These are phyloP conservation scores for Semicossyphus pulcher DNA, from an alignment of 2,113 vertebrate genomes.

Conservation along the genomic window DNA sequence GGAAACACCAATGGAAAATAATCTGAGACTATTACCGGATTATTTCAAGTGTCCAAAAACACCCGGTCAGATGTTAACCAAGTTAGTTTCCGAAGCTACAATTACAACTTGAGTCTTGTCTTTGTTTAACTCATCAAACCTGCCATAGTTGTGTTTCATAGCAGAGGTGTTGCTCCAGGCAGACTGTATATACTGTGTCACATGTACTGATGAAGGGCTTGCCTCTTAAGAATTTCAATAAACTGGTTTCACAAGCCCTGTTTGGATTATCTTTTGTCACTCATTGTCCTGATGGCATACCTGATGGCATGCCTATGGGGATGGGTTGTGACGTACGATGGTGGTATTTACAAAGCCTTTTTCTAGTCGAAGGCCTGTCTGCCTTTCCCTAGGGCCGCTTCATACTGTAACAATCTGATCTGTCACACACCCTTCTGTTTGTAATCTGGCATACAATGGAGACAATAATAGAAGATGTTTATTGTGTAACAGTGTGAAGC, in stretches of 20 bases:
- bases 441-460: constrained; percentile 19
- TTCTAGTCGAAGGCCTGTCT: constrained; percentile 10
- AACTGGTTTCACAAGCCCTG: constrained; percentile 15
- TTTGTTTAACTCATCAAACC: not conserved
- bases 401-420: constrained; percentile 8
- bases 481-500: constrained; percentile 1
- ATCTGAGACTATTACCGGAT: not conserved
- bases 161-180: not conserved
- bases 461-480: not conserved
- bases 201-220: not conserved
- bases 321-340: constrained; percentile 14
- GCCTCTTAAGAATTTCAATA: constrained; percentile 23
- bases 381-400: constrained; percentile 6
- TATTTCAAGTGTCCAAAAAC: not conserved
- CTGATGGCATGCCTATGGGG: constrained; percentile 9
- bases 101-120: no score
- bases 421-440: not conserved
- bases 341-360: constrained; percentile 56
- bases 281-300: constrained; percentile 18
- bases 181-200: not conserved
- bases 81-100: no score
- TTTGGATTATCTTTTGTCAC: constrained; percentile 8
- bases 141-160: not conserved
- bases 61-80: not conserved
- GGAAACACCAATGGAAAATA: not conserved